These are phyloP conservation scores for Paracanthobrama guichenoti DNA, from an alignment of 2,113 vertebrate genomes.

Conservation along the genomic window DNA sequence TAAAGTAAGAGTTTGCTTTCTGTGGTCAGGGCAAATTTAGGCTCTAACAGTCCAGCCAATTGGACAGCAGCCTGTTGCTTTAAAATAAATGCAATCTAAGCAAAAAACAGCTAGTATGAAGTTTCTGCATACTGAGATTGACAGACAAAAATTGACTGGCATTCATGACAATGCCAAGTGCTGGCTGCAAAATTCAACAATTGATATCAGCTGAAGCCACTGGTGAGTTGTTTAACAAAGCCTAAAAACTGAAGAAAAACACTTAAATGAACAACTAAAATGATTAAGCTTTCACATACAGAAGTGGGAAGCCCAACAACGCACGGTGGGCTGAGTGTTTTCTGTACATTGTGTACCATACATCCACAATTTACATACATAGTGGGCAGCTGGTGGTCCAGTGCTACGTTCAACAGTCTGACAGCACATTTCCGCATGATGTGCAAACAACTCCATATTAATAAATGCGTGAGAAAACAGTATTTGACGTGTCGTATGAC, in stretches of 20 bases:
- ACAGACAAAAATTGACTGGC: neutral
- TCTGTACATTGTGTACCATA: neutral
- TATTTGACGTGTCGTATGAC: neutral
- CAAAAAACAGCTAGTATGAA: neutral
- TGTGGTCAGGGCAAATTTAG: neutral
- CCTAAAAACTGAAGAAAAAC: neutral
- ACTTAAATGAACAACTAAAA: neutral
- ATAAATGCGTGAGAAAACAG: neutral
- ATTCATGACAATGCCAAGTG: neutral
- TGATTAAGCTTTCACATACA: neutral
- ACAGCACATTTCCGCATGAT: neutral
- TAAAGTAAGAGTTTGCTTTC: neutral
- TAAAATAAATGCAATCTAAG: neutral
- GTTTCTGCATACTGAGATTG: neutral
- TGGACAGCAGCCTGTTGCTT: neutral
- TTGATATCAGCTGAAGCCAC: neutral
- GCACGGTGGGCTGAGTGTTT: neutral
- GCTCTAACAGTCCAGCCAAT: neutral
- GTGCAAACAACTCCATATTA: neutral
- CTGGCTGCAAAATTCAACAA: neutral
- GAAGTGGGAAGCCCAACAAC: neutral
- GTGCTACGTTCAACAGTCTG: slow-evolving; percentile 9
- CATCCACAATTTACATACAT: neutral
- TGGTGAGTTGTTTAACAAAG: neutral
- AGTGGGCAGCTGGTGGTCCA: neutral